Conservation (phyloP, 2,888 invertebrate genomes). For the Callinectes sapidus region DNA sequence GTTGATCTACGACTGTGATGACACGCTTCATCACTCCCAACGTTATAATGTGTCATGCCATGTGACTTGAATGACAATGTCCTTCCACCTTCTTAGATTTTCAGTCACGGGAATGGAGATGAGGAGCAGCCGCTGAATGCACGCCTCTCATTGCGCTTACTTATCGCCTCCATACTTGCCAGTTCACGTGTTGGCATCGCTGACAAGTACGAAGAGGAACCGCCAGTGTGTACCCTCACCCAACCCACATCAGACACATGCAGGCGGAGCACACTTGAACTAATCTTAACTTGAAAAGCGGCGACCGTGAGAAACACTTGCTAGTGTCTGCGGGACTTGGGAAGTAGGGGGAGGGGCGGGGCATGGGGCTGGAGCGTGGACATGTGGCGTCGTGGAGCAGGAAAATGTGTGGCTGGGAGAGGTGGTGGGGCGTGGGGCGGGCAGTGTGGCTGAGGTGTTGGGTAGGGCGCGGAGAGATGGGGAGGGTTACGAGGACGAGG, state of each 20-base stretch:
- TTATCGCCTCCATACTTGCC: neutral
- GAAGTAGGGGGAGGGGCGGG: neutral
- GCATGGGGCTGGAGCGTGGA: neutral
- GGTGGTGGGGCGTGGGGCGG: too few species aligned
- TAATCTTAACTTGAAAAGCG: neutral
- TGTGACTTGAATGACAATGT: neutral
- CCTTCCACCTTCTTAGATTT: too few species aligned
- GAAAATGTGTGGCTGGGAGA: too few species aligned
- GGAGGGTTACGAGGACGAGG: too few species aligned
- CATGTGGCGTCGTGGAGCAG: too few species aligned
- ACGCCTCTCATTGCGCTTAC: neutral
- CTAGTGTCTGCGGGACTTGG: neutral
- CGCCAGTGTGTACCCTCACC: neutral
- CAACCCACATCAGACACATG: neutral
- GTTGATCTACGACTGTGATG: too few species aligned
- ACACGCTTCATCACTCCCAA: neutral
- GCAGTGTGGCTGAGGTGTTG: too few species aligned
- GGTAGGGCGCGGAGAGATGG: too few species aligned
- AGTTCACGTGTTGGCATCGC: neutral
- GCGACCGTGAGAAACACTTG: neutral
- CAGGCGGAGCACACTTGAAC: neutral
- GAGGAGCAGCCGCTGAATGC: neutral
- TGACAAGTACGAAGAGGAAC: neutral
- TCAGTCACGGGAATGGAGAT: too few species aligned
- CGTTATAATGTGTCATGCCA: neutral